phyloP scores from a whole-genome alignment of 2,888 invertebrate genomes.

The Diaphora mendica region DNA sequence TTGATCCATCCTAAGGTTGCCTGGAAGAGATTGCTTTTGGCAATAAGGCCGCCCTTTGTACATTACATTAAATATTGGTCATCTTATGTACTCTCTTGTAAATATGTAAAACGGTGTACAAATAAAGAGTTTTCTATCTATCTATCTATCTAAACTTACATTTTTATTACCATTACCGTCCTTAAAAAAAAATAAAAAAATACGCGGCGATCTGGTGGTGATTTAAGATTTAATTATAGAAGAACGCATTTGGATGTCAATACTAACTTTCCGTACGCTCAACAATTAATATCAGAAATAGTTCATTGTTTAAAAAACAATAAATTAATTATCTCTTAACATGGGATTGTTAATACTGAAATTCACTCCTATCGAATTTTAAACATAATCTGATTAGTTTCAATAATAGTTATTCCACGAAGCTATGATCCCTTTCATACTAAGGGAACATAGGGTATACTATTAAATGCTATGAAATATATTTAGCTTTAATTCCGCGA shows the following conservation, averaged over 20 bases:
- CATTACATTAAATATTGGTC: too few relatives aligned
- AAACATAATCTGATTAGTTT: neutral
- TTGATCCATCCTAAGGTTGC: too few relatives aligned
- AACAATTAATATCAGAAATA: neutral
- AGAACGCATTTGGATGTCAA: neutral
- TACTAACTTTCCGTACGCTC: too few relatives aligned
- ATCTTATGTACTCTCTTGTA: too few relatives aligned
- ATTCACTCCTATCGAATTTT: neutral
- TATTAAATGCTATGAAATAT: too few relatives aligned
- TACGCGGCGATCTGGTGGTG: neutral
- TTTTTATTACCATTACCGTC: neutral
- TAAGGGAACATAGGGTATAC: neutral
- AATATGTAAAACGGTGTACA: too few relatives aligned
- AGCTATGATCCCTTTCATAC: neutral
- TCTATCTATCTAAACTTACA: too few relatives aligned
- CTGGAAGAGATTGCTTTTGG: too few relatives aligned
- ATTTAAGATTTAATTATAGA: neutral
- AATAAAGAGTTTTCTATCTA: too few relatives aligned
- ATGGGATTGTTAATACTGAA: neutral
- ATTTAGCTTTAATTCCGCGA: too few relatives aligned
- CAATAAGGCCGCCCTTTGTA: too few relatives aligned
- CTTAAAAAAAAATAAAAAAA: neutral
- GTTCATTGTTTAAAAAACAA: neutral
- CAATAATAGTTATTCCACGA: neutral
- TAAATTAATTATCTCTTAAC: neutral